Conservation (phyloP, 2,888 invertebrate species). For the Polydesmus complanatus region DNA sequence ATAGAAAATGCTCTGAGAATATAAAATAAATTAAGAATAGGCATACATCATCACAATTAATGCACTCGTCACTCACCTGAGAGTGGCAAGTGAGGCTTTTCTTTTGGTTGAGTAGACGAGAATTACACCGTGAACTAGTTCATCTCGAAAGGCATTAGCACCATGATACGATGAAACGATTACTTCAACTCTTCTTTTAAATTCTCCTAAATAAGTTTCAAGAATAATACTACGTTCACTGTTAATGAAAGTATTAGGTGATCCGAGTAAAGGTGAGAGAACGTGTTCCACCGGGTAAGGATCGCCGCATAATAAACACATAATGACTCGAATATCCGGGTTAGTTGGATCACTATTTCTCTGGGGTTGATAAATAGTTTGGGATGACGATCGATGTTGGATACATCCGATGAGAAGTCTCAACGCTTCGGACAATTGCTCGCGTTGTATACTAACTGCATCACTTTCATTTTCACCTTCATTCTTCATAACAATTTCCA, state of each 20-base stretch:
- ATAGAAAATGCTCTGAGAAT: constrained; percentile 69
- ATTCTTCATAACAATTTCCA: constrained; percentile 38
- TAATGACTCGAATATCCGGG: constrained; percentile 74
- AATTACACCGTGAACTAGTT: constrained; percentile 86
- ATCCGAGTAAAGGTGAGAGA: constrained; percentile 68
- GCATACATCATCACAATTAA: background rate
- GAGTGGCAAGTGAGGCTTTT: constrained; percentile 81
- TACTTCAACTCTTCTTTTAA: constrained; percentile 61
- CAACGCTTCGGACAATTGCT: constrained; percentile 45
- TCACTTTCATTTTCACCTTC: constrained; percentile 43
- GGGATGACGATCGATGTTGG: constrained; percentile 59
- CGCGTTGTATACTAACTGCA: constrained; percentile 23
- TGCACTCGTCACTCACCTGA: constrained; percentile 52
- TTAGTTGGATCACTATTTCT: constrained; percentile 54
- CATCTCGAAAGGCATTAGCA: constrained; percentile 78
- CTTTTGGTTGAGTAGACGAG: constrained; percentile 87
- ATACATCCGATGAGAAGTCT: constrained; percentile 60
- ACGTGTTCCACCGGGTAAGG: constrained; percentile 81
- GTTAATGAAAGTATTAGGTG: constrained; percentile 71
- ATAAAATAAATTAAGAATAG: constrained; percentile 2
- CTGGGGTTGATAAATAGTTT: constrained; percentile 55
- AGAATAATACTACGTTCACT: constrained; percentile 76
- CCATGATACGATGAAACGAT: constrained; percentile 90
- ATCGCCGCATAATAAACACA: constrained; percentile 95
- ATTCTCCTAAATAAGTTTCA: constrained; percentile 81